Evolutionary conservation across 2,113 vertebrate genomes (phyloP), one percentile per base, ranked within the genome.

Genomic region (Arizona elegans): DNA sequence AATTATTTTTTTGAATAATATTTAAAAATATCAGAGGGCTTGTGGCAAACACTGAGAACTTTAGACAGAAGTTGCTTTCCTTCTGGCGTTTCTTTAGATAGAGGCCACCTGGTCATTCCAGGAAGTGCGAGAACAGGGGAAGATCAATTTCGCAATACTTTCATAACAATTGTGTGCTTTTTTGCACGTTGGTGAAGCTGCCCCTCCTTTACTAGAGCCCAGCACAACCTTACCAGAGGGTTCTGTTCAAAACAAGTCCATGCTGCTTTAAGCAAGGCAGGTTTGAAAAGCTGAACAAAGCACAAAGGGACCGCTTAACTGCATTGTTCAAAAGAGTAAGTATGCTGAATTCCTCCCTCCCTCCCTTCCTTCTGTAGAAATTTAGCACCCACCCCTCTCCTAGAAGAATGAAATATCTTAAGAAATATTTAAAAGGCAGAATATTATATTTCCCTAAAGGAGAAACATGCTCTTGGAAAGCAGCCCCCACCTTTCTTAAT

Each of bases 151-250:
- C 15, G 12, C 0, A 0, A n/a, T 15, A n/a, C 5, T 70, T 58
- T 70, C 29, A 70, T 15, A 70, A 15, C 29, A 12, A 6, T 6
- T 0, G 12, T 15, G 29, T 5, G 24, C 65, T n/a, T 70, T 70
- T n/a, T 26, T 3, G 9, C 59, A 65, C 1, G 0, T 29, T 0
- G 9, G 59, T 11, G 26, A 29, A 65, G 3, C 26, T 65, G 26
- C 10, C 24, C 24, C 9, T 65, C 9, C 59, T 65, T 10, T 11
- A 23, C 10, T 65, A 26, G 24, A 65, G 24, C 59, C 24, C 59
- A 62, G 59, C 3, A 8, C 24, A 26, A 26, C 59, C 59, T 26
- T 26, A 12, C 10, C 4, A 11, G 59, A 12, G 24, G 10, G 3
- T 10, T 65, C 9, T 65, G 8, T 65, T 65, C 24, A 65, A 12